Base-by-base conservation (phyloP, 2,113 vertebrate genomes). In the Ceyx margarethae region DNA sequence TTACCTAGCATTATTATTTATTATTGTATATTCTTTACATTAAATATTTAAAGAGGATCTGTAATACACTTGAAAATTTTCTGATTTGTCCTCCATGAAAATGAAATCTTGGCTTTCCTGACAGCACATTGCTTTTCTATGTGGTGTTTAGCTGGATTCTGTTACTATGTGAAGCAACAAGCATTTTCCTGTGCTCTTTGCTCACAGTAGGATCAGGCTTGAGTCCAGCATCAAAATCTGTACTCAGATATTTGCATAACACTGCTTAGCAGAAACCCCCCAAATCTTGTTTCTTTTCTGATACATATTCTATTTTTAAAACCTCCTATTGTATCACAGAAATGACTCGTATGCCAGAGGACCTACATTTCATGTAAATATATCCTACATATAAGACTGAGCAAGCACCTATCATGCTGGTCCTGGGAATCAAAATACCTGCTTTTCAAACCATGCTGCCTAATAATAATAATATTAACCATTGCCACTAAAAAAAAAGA, bases 1-100 rank as follows among this genome's bases (percentile, higher is more conserved):
- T 95, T 85, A 66, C 64, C 18, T 64, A 29, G 29, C 22, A 80
- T 76, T 87, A 64, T 95, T 96, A 68, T 95, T 94, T 90, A 73
- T 90, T 90, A 81, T 75, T 89, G 9, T 62, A n/a, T 73, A 58
- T 68, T 80, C 33, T 91, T 91, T 66, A 85, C 65, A 91, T 81
- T 14, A 94, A 91, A 91, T 95, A 64, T 80, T 95, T 93, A 76
- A 93, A 89, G 58, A 88, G 17, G 29, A 51, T 13, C 46, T 86
- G 71, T 74, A 66, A 54, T 90, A 64, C 37, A 43, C 62, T 81
- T 64, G 26, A 87, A 66, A 76, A 61, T 87, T 91, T 89, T 89
- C 75, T 87, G 61, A 81, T 93, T 37, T 95, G n/a, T 50, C 42
- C 29, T 84, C 80, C 33, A 43, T 87, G 73, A 85, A 97, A 95